A percentile compares a stretch with the other conserved stretches of the same genome.
Evolutionary conservation across 1,140 invertebrate genomes (phyloP).

Genomic region (Polypedilum pembai): DNA sequence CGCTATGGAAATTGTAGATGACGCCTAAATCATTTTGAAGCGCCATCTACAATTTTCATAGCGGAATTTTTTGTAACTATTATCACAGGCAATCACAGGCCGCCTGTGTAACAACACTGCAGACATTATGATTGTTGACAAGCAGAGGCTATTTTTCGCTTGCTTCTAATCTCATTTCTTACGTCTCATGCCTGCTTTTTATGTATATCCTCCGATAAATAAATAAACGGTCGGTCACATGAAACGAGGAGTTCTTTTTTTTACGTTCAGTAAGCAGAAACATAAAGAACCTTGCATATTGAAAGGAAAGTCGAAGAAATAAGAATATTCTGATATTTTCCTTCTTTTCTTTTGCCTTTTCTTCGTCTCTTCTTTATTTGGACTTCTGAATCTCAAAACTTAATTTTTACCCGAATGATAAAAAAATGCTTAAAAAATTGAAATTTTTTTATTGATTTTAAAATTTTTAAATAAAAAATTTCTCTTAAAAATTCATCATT

Average conservation of each 20-base stretch:
- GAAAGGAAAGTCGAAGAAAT: slow-evolving; percentile 1
- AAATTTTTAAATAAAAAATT: no score
- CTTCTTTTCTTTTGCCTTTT: slow-evolving; percentile 14
- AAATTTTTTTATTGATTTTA: no score
- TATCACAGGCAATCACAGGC: no score
- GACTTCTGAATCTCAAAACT: neutral
- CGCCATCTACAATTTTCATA: no score
- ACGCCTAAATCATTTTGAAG: no score
- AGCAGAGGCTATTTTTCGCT: slow-evolving; percentile 3
- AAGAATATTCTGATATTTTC: neutral
- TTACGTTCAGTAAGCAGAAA: no score
- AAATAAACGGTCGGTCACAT: slow-evolving; percentile 28
- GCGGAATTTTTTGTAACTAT: no score
- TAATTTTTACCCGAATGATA: no score
- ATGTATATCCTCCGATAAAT: slow-evolving; percentile 11
- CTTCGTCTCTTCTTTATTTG: neutral
- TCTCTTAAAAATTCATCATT: no score
- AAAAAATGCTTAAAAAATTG: no score
- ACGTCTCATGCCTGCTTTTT: neutral
- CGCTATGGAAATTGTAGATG: no score
- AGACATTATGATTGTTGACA: slow-evolving; percentile 3
- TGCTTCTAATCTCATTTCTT: neutral
- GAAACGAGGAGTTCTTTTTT: neutral
- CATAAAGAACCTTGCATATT: neutral
- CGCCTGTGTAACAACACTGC: no score